Conservation (phyloP, 2,888 invertebrate genomes). For the Aleiodes testaceus region DNA sequence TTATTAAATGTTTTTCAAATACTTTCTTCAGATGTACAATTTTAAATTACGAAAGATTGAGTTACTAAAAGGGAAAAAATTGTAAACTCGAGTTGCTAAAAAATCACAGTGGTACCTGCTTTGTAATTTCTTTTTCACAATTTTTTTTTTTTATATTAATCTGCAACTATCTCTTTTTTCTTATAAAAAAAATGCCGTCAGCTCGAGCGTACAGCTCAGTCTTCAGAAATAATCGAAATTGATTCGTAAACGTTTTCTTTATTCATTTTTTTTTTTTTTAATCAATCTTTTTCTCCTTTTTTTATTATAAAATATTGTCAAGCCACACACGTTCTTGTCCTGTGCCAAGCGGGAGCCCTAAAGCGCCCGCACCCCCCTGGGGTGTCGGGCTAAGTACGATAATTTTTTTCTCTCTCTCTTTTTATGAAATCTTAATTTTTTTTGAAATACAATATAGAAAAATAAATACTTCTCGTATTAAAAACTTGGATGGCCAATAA, state of each 20-base stretch:
- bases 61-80: constrained; percentile 10
- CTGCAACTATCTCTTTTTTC: constrained; percentile 32
- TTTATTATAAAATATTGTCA: constrained; percentile 34
- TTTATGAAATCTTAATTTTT: constrained; percentile 33
- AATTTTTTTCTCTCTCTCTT: constrained; percentile 27
- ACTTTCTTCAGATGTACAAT: constrained; percentile 27
- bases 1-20: constrained; percentile 4
- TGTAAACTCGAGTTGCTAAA: background rate
- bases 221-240: constrained; percentile 56
- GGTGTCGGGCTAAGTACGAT: constrained; percentile 37
- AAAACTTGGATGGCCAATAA: constrained; percentile 56
- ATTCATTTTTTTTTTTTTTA: constrained; percentile 45
- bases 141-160: constrained; percentile 34
- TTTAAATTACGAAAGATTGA: background rate
- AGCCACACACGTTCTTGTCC: constrained; percentile 11
- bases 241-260: constrained; percentile 40
- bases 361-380: constrained; percentile 40
- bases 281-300: background rate
- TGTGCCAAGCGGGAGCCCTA: background rate
- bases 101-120: constrained; percentile 25
- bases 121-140: constrained; percentile 38
- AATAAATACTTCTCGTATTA: constrained; percentile 62
- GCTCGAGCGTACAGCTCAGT: constrained; percentile 56
- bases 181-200: constrained; percentile 52
- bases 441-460: constrained; percentile 57